These are phyloP conservation scores for Drosophila nr. perissopoda DNA, from an alignment of 2,888 invertebrate genomes.

Conservation along the genomic window DNA sequence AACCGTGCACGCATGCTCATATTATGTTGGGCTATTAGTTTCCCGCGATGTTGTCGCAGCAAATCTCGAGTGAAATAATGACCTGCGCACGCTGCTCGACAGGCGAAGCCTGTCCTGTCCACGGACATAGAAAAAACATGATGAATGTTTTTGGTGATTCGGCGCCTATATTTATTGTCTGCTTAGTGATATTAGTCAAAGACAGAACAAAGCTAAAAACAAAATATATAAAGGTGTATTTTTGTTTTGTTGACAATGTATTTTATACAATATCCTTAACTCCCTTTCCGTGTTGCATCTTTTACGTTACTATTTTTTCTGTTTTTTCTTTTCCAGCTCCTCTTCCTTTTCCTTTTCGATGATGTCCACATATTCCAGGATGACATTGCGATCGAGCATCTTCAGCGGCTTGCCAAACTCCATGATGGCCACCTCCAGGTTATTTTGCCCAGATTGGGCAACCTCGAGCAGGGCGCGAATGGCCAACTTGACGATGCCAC, in stretches of 20 bases:
- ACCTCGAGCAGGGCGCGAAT: constrained; percentile 98
- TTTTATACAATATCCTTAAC: constrained; percentile 62
- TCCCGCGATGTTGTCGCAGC: not conserved
- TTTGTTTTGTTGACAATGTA: constrained; percentile 51
- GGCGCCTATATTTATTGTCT: not conserved
- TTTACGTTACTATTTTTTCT: constrained; percentile 85
- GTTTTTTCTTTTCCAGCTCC: constrained; percentile 98
- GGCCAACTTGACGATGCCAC: constrained; percentile 96
- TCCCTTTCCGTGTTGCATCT: constrained; percentile 34
- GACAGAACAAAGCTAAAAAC: not conserved
- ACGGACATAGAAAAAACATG: not conserved
- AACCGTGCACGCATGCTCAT: not conserved
- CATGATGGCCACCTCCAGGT: constrained; percentile 99
- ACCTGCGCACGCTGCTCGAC: too few species aligned
- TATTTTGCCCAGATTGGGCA: constrained; percentile 99
- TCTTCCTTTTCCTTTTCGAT: constrained; percentile 99
- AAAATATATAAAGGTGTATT: not conserved
- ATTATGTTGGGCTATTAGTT: not conserved
- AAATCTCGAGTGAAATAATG: not conserved
- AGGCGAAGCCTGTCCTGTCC: too few species aligned
- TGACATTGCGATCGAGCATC: constrained; percentile 96
- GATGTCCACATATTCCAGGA: constrained; percentile 96
- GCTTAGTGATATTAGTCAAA: not conserved
- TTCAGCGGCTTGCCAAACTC: constrained; percentile 89
- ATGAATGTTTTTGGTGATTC: not conserved